A percentile compares a stretch with the other conserved stretches of the same genome.
Conservation (phyloP, 2,888 invertebrate species). For the Drosophila dives region DNA sequence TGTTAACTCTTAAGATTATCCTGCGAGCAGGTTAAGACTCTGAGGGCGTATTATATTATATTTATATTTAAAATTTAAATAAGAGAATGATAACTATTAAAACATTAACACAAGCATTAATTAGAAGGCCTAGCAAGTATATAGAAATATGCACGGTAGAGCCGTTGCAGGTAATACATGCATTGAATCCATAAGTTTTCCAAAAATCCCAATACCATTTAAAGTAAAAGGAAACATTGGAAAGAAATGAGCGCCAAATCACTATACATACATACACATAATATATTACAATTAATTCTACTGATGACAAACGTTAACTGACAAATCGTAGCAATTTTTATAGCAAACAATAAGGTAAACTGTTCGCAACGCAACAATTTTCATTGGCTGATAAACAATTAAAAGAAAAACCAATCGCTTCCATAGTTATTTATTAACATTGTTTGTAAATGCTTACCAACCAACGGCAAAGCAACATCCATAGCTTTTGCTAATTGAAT, state of each 20-base stretch:
- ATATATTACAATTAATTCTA: slow-evolving; percentile 1
- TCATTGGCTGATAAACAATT: slow-evolving; percentile 28
- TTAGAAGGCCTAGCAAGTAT: slow-evolving; percentile 26
- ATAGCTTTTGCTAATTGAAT: slow-evolving; percentile 31
- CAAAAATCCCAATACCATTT: slow-evolving; percentile 9
- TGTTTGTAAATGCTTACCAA: slow-evolving; percentile 37
- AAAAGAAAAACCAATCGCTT: slow-evolving; percentile 54
- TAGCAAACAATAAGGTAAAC: slow-evolving; percentile 21
- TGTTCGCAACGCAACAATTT: slow-evolving; percentile 27
- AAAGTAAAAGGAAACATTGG: slow-evolving; percentile 6
- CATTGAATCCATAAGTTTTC: slow-evolving; percentile 24
- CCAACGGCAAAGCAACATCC: slow-evolving; percentile 21
- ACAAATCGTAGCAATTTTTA: slow-evolving; percentile 50
- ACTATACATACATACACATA: slow-evolving; percentile 35
- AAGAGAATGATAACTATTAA: slow-evolving; percentile 53
- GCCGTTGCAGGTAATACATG: slow-evolving; percentile 18
- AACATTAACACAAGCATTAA: slow-evolving; percentile 31
- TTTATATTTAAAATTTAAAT: slow-evolving; percentile 42
- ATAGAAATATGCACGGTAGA: slow-evolving; percentile 33
- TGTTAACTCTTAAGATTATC: slow-evolving; percentile 35
- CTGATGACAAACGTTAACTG: slow-evolving; percentile 18
- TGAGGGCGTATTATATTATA: slow-evolving; percentile 42
- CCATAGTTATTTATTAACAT: slow-evolving; percentile 67
- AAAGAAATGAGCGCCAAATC: slow-evolving; percentile 53
- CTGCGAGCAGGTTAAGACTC: slow-evolving; percentile 24